Evolutionary conservation across 2,113 vertebrate genomes (phyloP).

Genomic region (Hemiscyllium ocellatum): DNA sequence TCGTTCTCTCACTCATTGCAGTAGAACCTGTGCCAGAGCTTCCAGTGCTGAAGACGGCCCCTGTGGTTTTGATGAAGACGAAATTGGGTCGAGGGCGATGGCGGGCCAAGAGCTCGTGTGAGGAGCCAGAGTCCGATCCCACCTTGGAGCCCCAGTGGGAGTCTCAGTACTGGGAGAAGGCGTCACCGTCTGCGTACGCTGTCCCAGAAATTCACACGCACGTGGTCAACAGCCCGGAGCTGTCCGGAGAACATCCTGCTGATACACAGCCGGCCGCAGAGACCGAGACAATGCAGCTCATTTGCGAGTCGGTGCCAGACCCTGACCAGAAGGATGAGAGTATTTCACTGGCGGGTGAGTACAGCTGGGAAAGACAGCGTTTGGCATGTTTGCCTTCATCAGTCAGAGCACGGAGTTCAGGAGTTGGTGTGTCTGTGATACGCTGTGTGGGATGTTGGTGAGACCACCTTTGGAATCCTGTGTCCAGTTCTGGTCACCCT

Average conservation of each 20-base stretch:
- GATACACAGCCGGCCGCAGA: slow-evolving; percentile 50
- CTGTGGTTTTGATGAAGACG: neutral
- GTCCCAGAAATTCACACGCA: slow-evolving; percentile 42
- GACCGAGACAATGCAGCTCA: slow-evolving; percentile 56
- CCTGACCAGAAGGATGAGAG: slow-evolving; percentile 63
- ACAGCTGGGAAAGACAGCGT: neutral
- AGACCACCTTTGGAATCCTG: too few species aligned
- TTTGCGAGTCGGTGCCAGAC: slow-evolving; percentile 83
- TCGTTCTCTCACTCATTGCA: neutral
- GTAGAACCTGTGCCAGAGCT: neutral
- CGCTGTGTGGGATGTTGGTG: too few species aligned
- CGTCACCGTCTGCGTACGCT: slow-evolving; percentile 50
- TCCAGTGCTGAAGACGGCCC: neutral
- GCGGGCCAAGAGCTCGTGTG: slow-evolving; percentile 27
- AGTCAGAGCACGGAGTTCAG: too few species aligned
- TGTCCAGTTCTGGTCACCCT: too few species aligned
- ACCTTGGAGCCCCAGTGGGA: slow-evolving; percentile 50
- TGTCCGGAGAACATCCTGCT: slow-evolving; percentile 53
- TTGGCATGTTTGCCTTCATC: too few species aligned
- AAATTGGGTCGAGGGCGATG: slow-evolving; percentile 36
- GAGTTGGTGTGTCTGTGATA: too few species aligned
- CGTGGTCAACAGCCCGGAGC: neutral
- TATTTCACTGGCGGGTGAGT: slow-evolving; percentile 51
- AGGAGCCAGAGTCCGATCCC: slow-evolving; percentile 34
- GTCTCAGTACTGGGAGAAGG: slow-evolving; percentile 57